Evolutionary conservation across 2,888 invertebrate genomes (phyloP).

Genomic region (Ceraclea dissimilis): DNA sequence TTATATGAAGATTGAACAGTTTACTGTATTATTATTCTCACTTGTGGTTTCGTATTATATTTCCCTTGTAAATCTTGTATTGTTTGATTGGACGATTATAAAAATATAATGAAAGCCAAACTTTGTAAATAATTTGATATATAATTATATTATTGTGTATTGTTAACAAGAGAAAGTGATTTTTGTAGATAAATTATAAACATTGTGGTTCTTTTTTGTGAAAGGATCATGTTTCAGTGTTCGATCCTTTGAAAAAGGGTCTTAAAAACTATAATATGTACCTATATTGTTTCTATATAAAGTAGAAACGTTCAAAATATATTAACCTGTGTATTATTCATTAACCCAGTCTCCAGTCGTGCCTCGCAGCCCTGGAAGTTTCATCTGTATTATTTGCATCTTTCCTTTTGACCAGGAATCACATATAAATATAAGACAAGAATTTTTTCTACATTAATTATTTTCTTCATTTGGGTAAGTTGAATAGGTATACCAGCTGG

Average conservation of each 20-base stretch:
- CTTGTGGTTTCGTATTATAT: no score
- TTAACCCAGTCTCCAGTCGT: neutral
- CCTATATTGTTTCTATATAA: conserved; percentile 28
- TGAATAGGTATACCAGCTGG: no score
- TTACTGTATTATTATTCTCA: neutral
- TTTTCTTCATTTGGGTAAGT: no score
- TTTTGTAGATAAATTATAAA: conserved; percentile 41
- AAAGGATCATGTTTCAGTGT: conserved; percentile 29
- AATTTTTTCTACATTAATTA: no score
- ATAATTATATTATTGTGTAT: conserved; percentile 23
- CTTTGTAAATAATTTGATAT: conserved; percentile 28
- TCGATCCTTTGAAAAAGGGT: conserved; percentile 44
- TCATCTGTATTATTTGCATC: no score
- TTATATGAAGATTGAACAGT: neutral
- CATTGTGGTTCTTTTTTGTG: conserved; percentile 40
- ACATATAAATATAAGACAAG: no score
- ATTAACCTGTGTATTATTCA: conserved; percentile 14
- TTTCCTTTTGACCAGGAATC: no score
- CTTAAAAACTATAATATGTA: conserved; percentile 40
- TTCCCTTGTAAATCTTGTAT: neutral
- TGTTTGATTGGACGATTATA: neutral
- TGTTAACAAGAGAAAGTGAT: conserved; percentile 27
- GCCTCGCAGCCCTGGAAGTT: neutral
- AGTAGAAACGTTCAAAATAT: conserved; percentile 27
- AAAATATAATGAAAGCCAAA: conserved; percentile 25